phyloP scores from a whole-genome alignment of 37 sponge, comb jelly and placozoan genomes.

The Agelas oroides region DNA sequence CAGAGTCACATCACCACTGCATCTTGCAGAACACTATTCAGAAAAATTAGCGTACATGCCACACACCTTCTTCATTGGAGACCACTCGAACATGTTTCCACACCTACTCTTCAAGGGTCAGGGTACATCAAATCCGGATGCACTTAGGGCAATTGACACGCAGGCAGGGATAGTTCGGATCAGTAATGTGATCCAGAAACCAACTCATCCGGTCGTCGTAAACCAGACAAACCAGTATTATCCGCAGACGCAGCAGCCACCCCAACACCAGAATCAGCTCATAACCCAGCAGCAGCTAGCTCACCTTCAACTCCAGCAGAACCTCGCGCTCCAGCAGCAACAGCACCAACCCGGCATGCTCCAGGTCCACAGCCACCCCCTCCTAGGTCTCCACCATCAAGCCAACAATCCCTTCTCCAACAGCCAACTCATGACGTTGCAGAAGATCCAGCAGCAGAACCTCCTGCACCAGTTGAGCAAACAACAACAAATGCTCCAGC shows the following conservation, averaged over 20 bases:
- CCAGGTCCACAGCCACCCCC: constrained; percentile 36
- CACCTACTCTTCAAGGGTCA: constrained; percentile 86
- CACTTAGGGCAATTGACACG: constrained; percentile 72
- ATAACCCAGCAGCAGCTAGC: neutral
- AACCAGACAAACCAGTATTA: constrained; percentile 4
- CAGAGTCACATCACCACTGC: constrained; percentile 86
- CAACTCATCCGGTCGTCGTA: constrained; percentile 56
- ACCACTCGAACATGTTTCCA: constrained; percentile 98
- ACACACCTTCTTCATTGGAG: constrained; percentile 96
- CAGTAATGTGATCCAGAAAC: constrained; percentile 68
- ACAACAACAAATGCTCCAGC: constrained; percentile 8
- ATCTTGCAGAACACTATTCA: constrained; percentile 90
- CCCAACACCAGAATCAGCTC: constrained; percentile 15
- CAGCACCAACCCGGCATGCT: neutral
- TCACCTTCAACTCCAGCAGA: constrained; percentile 39
- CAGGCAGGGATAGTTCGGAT: constrained; percentile 83
- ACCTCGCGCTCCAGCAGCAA: neutral
- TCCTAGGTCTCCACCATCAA: neutral
- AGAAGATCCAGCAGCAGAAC: constrained; percentile 25
- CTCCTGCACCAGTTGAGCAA: constrained; percentile 40
- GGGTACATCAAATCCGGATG: constrained; percentile 70
- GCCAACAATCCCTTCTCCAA: constrained; percentile 1
- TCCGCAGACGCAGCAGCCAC: constrained; percentile 25
- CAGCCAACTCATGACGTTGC: constrained; percentile 22
- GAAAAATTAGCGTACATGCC: constrained; percentile 99